These are phyloP conservation scores for Zygogramma bicolorata DNA, from an alignment of 2,888 invertebrate genomes.

Conservation along the genomic window DNA sequence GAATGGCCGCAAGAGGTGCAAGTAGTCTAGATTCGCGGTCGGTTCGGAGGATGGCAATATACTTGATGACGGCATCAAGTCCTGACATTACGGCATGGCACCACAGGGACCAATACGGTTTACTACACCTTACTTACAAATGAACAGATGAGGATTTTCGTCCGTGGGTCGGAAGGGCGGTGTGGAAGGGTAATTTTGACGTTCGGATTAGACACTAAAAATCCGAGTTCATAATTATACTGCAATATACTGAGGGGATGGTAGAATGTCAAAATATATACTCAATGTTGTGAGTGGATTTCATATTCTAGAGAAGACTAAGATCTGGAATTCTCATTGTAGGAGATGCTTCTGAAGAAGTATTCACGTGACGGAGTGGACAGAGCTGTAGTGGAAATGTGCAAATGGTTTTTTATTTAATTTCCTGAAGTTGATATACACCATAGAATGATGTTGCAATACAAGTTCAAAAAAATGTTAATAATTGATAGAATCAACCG, in stretches of 20 bases:
- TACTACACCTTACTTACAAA: constrained; percentile 59
- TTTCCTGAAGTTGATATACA: too few species aligned
- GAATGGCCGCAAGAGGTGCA: constrained; percentile 52
- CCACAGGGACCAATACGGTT: constrained; percentile 66
- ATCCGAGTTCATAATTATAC: neutral
- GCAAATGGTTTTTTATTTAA: too few species aligned
- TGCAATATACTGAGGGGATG: neutral
- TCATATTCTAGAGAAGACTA: too few species aligned
- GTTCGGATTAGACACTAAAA: neutral
- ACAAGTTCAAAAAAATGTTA: too few species aligned
- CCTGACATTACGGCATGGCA: constrained; percentile 65
- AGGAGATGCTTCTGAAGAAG: too few species aligned
- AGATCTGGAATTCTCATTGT: too few species aligned
- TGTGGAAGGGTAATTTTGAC: constrained; percentile 12
- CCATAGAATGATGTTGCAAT: too few species aligned
- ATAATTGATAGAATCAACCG: too few species aligned
- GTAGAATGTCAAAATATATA: too few species aligned
- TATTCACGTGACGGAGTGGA: too few species aligned
- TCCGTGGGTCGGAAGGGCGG: constrained; percentile 28
- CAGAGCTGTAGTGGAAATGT: too few species aligned
- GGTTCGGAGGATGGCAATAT: constrained; percentile 66
- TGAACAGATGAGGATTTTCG: constrained; percentile 55
- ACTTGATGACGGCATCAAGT: constrained; percentile 66
- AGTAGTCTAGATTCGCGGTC: constrained; percentile 61
- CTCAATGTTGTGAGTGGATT: too few species aligned